Conservation (phyloP, 2,888 invertebrate species). For the Clepsis dumicolana region DNA sequence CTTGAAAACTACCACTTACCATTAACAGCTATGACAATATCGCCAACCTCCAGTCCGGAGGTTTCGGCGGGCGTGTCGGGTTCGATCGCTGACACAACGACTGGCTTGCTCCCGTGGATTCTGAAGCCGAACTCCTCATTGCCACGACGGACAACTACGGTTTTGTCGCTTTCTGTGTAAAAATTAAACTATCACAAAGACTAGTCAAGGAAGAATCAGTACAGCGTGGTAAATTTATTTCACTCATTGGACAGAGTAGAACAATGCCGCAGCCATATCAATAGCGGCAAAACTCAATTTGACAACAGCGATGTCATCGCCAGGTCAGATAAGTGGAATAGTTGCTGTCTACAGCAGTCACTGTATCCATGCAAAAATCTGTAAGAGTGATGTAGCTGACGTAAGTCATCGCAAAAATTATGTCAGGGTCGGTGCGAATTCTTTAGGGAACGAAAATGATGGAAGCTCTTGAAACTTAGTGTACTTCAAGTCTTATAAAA, state of each 20-base stretch:
- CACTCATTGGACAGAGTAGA: too few species aligned
- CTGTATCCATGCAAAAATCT: not conserved
- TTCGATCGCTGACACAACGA: slow-evolving; percentile 98
- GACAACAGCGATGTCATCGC: too few species aligned
- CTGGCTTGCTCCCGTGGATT: slow-evolving; percentile 97
- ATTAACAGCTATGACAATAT: slow-evolving; percentile 97
- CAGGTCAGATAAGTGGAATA: too few species aligned
- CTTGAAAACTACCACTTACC: slow-evolving; percentile 70
- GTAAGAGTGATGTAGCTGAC: not conserved
- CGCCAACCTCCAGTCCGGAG: slow-evolving; percentile 96
- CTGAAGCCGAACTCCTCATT: slow-evolving; percentile 97
- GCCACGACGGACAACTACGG: slow-evolving; percentile 92
- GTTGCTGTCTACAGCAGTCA: too few species aligned
- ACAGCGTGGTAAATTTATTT: too few species aligned
- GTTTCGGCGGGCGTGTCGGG: slow-evolving; percentile 97
- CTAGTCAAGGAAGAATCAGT: not conserved
- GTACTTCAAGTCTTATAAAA: not conserved
- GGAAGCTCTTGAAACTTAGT: not conserved
- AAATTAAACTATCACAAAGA: slow-evolving; percentile 41
- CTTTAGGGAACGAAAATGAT: not conserved
- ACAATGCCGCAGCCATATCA: too few species aligned
- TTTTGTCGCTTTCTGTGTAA: slow-evolving; percentile 93
- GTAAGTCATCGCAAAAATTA: not conserved
- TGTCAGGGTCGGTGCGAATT: not conserved
- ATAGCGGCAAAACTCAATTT: too few species aligned